Evolutionary conservation across 2,797 vertebrate genomes (phyloP).

Genomic region (Holocentrus rufus): DNA sequence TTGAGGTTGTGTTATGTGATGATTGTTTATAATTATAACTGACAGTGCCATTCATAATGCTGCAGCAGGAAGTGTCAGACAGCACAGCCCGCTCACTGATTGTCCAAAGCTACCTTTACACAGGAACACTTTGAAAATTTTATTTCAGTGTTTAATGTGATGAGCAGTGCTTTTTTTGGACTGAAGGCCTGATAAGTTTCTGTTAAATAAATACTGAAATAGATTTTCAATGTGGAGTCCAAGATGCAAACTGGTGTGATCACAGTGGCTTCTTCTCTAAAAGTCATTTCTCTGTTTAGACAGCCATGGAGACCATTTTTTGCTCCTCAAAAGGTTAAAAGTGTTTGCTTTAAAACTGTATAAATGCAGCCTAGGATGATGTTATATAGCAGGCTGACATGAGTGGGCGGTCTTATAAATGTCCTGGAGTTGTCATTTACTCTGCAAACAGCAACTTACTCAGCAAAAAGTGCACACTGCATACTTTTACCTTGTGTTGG

Average conservation of each 20-base stretch:
- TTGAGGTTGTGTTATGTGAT: not conserved
- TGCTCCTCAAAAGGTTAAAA: no score
- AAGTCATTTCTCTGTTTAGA: no score
- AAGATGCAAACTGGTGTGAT: no score
- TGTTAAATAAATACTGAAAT: no score
- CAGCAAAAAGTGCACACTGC: not conserved
- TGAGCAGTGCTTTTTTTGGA: not conserved
- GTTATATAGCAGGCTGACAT: not conserved
- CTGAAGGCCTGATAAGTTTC: no score
- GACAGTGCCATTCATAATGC: not conserved
- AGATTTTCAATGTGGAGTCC: no score
- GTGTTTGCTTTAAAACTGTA: no score
- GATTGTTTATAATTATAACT: not conserved
- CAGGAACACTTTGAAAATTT: no score
- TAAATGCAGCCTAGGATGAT: not conserved
- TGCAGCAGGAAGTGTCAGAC: not conserved
- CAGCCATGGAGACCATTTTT: no score
- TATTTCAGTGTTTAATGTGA: not conserved
- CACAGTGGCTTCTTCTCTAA: no score
- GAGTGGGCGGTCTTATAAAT: not conserved
- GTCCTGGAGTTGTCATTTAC: not conserved
- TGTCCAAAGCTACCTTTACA: no score
- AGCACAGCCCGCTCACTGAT: not conserved
- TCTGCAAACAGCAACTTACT: constrained; percentile 3
- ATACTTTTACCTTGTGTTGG: constrained; percentile 6